These are phyloP conservation scores for Orchesella flavescens DNA, from an alignment of 2,888 invertebrate species.

Conservation along the genomic window DNA sequence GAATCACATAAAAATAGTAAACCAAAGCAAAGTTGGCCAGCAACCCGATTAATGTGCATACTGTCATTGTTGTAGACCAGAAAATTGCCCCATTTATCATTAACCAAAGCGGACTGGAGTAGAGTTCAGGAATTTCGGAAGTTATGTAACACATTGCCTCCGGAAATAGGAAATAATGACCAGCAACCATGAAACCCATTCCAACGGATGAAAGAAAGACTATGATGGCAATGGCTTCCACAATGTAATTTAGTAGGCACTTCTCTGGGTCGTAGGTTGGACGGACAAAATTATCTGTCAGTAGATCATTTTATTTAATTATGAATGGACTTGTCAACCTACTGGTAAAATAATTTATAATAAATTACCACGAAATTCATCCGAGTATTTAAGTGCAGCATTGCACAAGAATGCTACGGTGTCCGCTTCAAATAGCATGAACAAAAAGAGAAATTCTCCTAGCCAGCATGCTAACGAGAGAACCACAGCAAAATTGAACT, in stretches of 20 bases:
- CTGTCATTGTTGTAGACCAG: neutral
- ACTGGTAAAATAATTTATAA: too few relatives aligned
- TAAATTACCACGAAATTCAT: neutral
- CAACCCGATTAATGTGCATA: neutral
- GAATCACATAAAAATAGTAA: slow-evolving; percentile 15
- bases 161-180: slow-evolving; percentile 22
- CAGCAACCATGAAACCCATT: neutral
- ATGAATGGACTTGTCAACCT: too few relatives aligned
- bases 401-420: neutral
- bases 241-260: neutral
- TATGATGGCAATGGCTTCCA: neutral
- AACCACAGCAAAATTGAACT: slow-evolving; percentile 14
- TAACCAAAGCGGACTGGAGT: neutral
- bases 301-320: too few relatives aligned
- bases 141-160: slow-evolving; percentile 7
- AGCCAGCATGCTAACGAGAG: neutral
- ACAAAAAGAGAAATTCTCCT: neutral
- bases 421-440: neutral
- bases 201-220: neutral
- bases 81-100: neutral
- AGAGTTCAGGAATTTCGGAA: neutral
- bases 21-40: neutral
- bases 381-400: neutral
- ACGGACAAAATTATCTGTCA: neutral
- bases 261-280: slow-evolving; percentile 16